phyloP scores from a whole-genome alignment of 2,113 vertebrate species.

The Cyrtonyx montezumae region DNA sequence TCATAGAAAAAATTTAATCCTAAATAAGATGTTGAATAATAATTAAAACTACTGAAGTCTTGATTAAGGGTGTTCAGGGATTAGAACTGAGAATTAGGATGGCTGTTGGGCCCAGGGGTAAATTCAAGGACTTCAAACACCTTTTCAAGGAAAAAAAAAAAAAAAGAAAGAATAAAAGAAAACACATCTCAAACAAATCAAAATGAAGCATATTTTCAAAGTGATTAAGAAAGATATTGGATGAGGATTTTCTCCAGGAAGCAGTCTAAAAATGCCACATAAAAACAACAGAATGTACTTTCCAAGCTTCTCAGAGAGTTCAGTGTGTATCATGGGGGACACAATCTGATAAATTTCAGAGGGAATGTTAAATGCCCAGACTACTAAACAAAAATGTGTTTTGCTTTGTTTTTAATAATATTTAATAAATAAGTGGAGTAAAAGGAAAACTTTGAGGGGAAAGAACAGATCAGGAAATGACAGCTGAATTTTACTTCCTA shows the following conservation, averaged over 20 bases:
- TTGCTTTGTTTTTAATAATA: not conserved
- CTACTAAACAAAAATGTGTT: not conserved
- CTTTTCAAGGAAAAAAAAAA: not conserved
- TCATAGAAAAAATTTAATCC: conserved; percentile 76
- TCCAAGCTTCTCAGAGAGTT: not conserved
- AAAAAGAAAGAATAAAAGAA: not conserved
- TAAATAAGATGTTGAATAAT: conserved; percentile 80
- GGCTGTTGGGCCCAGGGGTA: conserved; percentile 35
- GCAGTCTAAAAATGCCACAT: not conserved
- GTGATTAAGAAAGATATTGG: conserved; percentile 35
- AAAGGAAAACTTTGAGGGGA: not conserved
- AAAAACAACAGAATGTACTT: not conserved
- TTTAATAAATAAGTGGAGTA: not conserved
- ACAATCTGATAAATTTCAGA: conserved; percentile 8
- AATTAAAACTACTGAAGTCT: conserved; percentile 77
- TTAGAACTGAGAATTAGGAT: conserved; percentile 72
- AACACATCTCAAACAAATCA: not conserved
- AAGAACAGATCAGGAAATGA: not conserved
- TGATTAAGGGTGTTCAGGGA: conserved; percentile 75
- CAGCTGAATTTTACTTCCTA: not conserved
- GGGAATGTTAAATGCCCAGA: not conserved
- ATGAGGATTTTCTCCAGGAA: conserved; percentile 15
- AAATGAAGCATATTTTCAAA: conserved; percentile 35
- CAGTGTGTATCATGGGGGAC: not conserved
- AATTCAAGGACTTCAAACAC: conserved; percentile 66